These are phyloP conservation scores for Myxocyprinus asiaticus DNA, from an alignment of 2,113 vertebrate genomes.

Conservation along the genomic window DNA sequence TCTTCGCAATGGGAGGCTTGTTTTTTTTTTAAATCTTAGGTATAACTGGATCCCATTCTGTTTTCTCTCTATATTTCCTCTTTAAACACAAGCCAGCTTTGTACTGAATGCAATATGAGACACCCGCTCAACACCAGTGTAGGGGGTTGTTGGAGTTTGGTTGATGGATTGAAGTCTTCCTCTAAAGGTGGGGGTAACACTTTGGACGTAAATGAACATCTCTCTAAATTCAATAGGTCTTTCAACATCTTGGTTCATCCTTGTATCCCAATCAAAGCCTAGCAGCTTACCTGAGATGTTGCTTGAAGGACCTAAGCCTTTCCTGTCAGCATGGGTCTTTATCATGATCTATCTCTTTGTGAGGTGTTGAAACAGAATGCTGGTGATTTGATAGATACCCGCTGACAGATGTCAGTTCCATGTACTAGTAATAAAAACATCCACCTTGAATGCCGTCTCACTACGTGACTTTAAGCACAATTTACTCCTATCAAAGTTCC, in stretches of 20 bases:
- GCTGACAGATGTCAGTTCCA: slow-evolving; percentile 36
- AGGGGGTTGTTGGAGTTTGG: background rate
- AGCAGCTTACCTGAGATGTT: slow-evolving; percentile 49
- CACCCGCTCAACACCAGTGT: background rate
- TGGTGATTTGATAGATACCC: slow-evolving; percentile 32
- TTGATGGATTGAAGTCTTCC: slow-evolving; percentile 33
- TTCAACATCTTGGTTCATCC: slow-evolving; percentile 45
- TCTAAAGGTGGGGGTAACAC: slow-evolving; percentile 11
- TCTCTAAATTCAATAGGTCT: slow-evolving; percentile 51
- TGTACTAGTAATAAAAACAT: slow-evolving; percentile 10
- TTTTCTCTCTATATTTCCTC: slow-evolving; percentile 34
- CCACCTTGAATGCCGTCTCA: slow-evolving; percentile 31
- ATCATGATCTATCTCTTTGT: slow-evolving; percentile 42
- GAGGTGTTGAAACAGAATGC: slow-evolving; percentile 30
- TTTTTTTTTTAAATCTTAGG: slow-evolving; percentile 19
- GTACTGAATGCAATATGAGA: slow-evolving; percentile 26
- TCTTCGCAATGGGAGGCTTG: background rate
- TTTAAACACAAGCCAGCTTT: slow-evolving; percentile 37
- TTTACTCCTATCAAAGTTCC: background rate
- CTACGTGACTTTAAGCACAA: slow-evolving; percentile 5
- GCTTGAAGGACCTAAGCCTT: slow-evolving; percentile 46
- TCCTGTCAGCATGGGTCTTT: slow-evolving; percentile 41
- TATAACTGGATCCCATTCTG: slow-evolving; percentile 34
- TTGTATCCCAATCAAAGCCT: slow-evolving; percentile 30
- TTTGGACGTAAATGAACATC: slow-evolving; percentile 26